A percentile compares a stretch with the other conserved stretches of the same genome.
phyloP scores from a whole-genome alignment of 1,140 invertebrate species.

The Hylaeus volcanicus region DNA sequence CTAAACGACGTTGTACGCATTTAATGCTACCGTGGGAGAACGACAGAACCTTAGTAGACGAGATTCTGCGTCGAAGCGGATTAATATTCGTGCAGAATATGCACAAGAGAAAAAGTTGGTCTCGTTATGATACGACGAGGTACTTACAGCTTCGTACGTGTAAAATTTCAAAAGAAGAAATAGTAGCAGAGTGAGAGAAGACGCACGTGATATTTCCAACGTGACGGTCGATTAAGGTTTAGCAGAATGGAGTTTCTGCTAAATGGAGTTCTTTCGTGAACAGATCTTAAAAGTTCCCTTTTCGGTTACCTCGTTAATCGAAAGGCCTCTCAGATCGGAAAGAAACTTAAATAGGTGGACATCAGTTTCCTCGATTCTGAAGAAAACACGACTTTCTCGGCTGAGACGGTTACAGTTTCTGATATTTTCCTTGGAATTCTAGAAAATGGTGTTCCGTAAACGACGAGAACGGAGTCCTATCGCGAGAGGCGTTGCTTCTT shows the following conservation, averaged over 20 bases:
- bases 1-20: not conserved
- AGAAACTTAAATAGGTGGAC: no score
- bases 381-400: not conserved
- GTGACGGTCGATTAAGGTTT: not conserved
- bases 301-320: not conserved
- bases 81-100: not conserved
- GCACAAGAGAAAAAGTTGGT: not conserved
- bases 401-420: not conserved
- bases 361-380: no score
- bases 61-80: not conserved
- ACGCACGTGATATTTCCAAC: no score
- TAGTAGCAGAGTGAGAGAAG: no score
- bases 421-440: slow-evolving; percentile 16
- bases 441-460: slow-evolving; percentile 1
- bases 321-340: no score
- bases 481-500: not conserved
- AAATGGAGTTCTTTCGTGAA: not conserved
- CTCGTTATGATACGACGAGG: no score
- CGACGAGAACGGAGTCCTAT: not conserved
- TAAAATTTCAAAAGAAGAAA: no score
- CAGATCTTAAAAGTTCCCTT: not conserved
- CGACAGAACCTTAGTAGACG: not conserved
- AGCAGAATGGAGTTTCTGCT: not conserved
- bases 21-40: not conserved
- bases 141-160: no score